A percentile compares a stretch with the other conserved stretches of the same genome.
Evolutionary conservation across 2,888 invertebrate species (phyloP).

Genomic region (Tillus elongatus): DNA sequence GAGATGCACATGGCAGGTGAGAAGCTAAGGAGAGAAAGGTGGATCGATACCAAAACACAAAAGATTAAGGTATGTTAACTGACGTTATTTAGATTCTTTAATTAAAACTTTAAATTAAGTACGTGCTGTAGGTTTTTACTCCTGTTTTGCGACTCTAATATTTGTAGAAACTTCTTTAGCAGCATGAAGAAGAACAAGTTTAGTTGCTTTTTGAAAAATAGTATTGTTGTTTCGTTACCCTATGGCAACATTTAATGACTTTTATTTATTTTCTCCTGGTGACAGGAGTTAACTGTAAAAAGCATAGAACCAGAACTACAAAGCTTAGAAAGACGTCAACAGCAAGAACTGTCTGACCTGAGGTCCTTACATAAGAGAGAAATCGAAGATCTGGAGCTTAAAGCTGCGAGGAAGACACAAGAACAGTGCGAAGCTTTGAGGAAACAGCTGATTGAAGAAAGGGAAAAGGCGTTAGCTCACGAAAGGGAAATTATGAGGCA

Average conservation of each 20-base stretch:
- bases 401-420: constrained; percentile 52
- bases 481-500: constrained; percentile 52
- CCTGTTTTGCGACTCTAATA: constrained; percentile 6
- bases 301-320: constrained; percentile 78
- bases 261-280: not conserved
- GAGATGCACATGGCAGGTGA: constrained; percentile 72
- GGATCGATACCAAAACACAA: constrained; percentile 76
- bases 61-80: constrained; percentile 72
- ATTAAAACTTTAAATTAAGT: not conserved
- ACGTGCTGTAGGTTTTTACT: not conserved
- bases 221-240: too few species aligned
- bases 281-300: constrained; percentile 72
- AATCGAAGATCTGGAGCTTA: constrained; percentile 53
- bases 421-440: constrained; percentile 52
- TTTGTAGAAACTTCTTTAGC: too few species aligned
- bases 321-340: constrained; percentile 61
- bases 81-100: too few species aligned
- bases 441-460: constrained; percentile 52
- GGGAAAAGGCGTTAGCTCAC: constrained; percentile 52
- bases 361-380: constrained; percentile 57
- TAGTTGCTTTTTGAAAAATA: too few species aligned
- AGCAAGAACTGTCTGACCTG: constrained; percentile 60
- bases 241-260: too few species aligned
- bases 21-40: constrained; percentile 63
- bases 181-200: too few species aligned